Conservation (phyloP, 2,888 invertebrate species). For the Meteorus cinctellus region DNA sequence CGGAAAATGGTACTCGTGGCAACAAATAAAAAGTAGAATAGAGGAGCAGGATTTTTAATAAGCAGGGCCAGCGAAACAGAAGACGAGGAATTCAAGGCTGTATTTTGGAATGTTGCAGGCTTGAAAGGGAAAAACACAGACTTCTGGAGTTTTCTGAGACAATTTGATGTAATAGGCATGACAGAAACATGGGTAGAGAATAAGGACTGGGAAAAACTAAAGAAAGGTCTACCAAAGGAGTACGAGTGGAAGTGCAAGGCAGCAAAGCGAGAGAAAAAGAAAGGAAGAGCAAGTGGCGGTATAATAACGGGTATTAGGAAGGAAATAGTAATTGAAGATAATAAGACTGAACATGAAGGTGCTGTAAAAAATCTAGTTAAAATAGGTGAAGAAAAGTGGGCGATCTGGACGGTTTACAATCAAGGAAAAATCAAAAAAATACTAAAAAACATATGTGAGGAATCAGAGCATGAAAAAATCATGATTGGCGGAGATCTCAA, state of each 20-base stretch:
- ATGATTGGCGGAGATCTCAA: constrained; percentile 44
- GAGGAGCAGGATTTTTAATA: constrained; percentile 6
- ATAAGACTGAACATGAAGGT: constrained; percentile 14
- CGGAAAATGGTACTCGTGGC: constrained; percentile 4
- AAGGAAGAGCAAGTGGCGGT: constrained; percentile 41
- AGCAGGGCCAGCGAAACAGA: constrained; percentile 56
- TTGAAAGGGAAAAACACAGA: neutral
- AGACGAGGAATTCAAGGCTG: constrained; percentile 13
- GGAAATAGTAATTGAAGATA: constrained; percentile 18
- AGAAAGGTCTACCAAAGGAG: constrained; percentile 25
- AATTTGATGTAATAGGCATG: constrained; percentile 28
- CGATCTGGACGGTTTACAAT: constrained; percentile 36
- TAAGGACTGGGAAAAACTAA: constrained; percentile 25
- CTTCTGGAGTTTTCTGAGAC: constrained; percentile 26
- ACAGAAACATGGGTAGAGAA: constrained; percentile 44
- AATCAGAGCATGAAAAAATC: too few species aligned
- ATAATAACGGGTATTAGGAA: constrained; percentile 34
- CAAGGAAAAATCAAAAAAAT: constrained; percentile 35
- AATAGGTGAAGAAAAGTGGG: constrained; percentile 14
- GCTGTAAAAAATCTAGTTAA: constrained; percentile 15
- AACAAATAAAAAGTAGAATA: too few species aligned
- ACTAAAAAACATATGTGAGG: constrained; percentile 27
- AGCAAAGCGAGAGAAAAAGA: constrained; percentile 29
- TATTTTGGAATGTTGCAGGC: constrained; percentile 36
- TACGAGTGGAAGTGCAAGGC: constrained; percentile 26